A percentile compares a stretch with the other conserved stretches of the same genome.
phyloP scores from a whole-genome alignment of 2,113 vertebrate genomes.

The Petromus typicus region DNA sequence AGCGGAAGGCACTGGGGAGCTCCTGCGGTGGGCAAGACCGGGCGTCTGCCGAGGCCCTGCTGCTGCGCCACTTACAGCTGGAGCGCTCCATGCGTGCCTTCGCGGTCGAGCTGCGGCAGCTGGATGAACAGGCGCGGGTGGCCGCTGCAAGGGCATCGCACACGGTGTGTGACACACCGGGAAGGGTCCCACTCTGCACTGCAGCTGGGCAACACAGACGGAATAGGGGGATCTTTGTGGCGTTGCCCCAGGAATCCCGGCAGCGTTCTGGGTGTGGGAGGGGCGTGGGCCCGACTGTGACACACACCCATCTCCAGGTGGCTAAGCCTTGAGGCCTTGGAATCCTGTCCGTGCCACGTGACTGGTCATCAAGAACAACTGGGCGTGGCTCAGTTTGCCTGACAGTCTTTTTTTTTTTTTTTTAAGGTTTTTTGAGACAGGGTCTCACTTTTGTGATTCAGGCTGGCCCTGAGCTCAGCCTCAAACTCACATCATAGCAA shows the following conservation, averaged over 20 bases:
- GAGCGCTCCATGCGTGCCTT: constrained; percentile 89
- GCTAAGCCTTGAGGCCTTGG: background rate
- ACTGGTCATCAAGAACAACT: background rate
- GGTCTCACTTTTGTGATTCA: too few species aligned
- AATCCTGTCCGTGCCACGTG: background rate
- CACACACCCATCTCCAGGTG: background rate
- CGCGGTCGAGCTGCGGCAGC: constrained; percentile 85
- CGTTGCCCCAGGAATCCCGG: rapidly evolving
- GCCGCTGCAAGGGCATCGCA: constrained; percentile 85
- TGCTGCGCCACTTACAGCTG: constrained; percentile 89
- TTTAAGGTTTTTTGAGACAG: too few species aligned
- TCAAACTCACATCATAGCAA: too few species aligned
- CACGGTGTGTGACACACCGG: constrained; percentile 79
- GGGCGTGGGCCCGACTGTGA: too few species aligned
- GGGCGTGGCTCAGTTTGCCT: background rate
- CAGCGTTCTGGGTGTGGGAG: background rate
- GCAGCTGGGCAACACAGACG: background rate
- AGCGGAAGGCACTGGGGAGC: constrained; percentile 85
- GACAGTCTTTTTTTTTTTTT: too few species aligned
- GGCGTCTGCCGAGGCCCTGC: constrained; percentile 83
- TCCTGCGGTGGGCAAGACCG: constrained; percentile 89
- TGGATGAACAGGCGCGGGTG: constrained; percentile 88
- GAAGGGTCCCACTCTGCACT: too few species aligned
- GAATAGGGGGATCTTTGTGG: background rate
- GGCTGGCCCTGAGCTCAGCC: too few species aligned